phyloP scores from a whole-genome alignment of 2,797 vertebrate species.

The Pelochelys cantorii region DNA sequence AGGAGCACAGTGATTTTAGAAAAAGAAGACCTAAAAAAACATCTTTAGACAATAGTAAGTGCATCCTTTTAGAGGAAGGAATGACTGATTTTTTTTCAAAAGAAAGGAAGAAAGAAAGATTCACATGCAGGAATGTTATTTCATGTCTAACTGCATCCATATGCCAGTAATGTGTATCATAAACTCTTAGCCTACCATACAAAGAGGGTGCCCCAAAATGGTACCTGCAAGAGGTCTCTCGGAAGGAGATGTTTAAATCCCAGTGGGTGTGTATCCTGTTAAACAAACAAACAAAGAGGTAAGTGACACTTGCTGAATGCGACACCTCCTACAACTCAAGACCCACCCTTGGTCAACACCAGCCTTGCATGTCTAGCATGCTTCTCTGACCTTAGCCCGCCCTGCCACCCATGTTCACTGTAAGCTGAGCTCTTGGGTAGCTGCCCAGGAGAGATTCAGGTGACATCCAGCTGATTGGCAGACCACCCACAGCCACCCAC shows the following conservation, averaged over 20 bases:
- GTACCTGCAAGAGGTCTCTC: conserved; percentile 86
- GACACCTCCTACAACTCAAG: background rate
- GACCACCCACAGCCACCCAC: too few species aligned
- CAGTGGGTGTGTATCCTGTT: conserved; percentile 85
- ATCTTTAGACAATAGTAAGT: rapidly evolving
- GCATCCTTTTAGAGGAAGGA: background rate
- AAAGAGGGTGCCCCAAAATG: conserved; percentile 41
- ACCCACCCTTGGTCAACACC: background rate
- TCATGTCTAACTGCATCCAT: conserved; percentile 5
- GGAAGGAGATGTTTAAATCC: conserved; percentile 87
- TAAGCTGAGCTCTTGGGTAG: too few species aligned
- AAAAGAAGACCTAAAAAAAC: background rate
- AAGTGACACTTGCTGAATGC: conserved; percentile 5
- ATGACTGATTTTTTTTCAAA: background rate
- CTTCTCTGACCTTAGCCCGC: background rate
- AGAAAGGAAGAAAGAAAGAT: background rate
- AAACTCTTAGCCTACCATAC: conserved; percentile 46
- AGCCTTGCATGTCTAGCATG: background rate
- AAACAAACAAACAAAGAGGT: conserved; percentile 59
- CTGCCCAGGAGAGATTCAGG: too few species aligned
- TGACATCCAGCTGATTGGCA: too few species aligned
- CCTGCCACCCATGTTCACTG: too few species aligned
- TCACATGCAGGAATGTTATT: background rate
- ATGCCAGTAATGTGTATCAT: background rate
- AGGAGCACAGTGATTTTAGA: background rate